Evolutionary conservation across 2,888 invertebrate genomes (phyloP).

Genomic region (Machimus rusticus): DNA sequence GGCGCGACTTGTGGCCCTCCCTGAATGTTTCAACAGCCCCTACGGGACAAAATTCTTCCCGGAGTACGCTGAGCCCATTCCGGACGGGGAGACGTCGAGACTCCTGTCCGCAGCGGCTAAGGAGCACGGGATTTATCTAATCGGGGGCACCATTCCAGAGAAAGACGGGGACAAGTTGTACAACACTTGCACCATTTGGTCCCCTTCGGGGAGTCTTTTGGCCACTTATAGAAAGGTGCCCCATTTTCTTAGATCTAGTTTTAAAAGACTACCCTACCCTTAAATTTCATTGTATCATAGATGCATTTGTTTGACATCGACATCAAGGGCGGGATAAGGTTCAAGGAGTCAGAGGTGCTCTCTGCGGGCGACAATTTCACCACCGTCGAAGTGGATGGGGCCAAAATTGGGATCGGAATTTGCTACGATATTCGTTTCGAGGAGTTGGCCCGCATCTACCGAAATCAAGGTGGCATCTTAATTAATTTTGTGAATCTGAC

Average conservation of each 20-base stretch:
- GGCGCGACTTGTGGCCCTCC: constrained; percentile 73
- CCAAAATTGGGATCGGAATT: constrained; percentile 87
- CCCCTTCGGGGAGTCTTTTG: constrained; percentile 77
- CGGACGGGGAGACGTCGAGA: constrained; percentile 76
- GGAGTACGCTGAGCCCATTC: constrained; percentile 86
- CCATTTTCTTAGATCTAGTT: neutral
- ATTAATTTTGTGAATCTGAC: neutral
- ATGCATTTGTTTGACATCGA: constrained; percentile 96
- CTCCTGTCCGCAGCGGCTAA: constrained; percentile 79
- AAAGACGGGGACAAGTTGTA: constrained; percentile 69
- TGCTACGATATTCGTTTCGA: constrained; percentile 95
- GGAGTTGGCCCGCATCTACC: constrained; percentile 82
- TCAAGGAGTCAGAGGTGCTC: constrained; percentile 89
- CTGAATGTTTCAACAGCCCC: constrained; percentile 95
- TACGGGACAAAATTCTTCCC: constrained; percentile 88
- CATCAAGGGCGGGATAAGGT: constrained; percentile 89
- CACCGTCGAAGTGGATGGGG: constrained; percentile 73
- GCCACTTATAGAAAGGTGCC: constrained; percentile 83
- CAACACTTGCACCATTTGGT: constrained; percentile 91
- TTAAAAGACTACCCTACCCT: too few relatives aligned
- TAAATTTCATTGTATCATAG: too few relatives aligned
- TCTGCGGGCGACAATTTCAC: constrained; percentile 78
- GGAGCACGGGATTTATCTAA: constrained; percentile 77
- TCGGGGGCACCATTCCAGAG: constrained; percentile 94
- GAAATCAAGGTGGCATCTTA: constrained; percentile 64